Evolutionary conservation across 1,140 invertebrate genomes (phyloP).

Genomic region (Cherax destructor): DNA sequence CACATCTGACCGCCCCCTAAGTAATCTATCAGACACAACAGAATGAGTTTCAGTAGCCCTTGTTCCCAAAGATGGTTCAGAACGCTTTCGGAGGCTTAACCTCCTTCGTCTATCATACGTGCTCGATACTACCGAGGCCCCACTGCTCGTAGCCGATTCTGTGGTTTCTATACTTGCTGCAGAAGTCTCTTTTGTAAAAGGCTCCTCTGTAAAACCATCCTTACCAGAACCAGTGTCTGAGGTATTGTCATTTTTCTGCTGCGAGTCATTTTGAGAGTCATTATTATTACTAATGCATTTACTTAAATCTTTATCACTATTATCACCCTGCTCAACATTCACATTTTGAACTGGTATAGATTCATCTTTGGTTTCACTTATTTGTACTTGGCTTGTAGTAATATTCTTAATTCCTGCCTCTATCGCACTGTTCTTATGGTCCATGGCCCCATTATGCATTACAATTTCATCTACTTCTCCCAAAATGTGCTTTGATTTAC

Average conservation of each 20-base stretch:
- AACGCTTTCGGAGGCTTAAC: slow-evolving; percentile 4
- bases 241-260: background rate
- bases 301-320: background rate
- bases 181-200: background rate
- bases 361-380: slow-evolving; percentile 49
- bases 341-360: slow-evolving; percentile 38
- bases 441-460: background rate
- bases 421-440: background rate
- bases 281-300: background rate
- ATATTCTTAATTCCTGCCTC: background rate
- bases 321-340: background rate
- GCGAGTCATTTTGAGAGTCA: background rate
- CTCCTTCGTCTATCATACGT: slow-evolving; percentile 4
- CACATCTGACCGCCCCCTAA: slow-evolving; percentile 30
- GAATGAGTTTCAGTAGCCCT: slow-evolving; percentile 1
- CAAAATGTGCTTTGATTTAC: slow-evolving; percentile 2
- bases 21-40: slow-evolving; percentile 1
- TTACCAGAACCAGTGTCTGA: background rate
- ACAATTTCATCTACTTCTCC: slow-evolving; percentile 6
- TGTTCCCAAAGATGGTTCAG: background rate
- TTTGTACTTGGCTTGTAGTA: slow-evolving; percentile 36
- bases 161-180: background rate
- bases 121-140: background rate
- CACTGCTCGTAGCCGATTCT: background rate
- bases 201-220: background rate